phyloP scores from a whole-genome alignment of 2,797 vertebrate species.

The Schizothorax lantsangensis region DNA sequence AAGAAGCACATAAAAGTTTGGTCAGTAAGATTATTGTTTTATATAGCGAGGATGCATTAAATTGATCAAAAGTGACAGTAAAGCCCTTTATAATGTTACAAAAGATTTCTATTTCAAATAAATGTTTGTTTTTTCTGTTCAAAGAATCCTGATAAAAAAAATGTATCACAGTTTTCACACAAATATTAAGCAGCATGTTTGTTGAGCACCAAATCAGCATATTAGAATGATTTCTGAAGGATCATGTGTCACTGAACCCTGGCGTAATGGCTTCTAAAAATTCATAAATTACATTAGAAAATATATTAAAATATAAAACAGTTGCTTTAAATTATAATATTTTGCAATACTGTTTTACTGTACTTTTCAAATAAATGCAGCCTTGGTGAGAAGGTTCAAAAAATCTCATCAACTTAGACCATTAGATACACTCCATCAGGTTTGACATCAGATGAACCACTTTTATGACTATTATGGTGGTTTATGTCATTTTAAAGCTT shows the following conservation, averaged over 20 bases:
- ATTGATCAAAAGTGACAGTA: not conserved
- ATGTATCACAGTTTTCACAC: not conserved
- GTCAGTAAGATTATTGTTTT: not conserved
- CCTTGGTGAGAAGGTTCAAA: not conserved
- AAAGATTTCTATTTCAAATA: not conserved
- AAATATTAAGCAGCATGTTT: not conserved
- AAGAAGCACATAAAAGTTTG: not conserved
- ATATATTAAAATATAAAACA: not conserved
- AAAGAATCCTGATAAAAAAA: not conserved
- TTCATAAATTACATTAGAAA: no score
- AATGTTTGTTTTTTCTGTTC: not conserved
- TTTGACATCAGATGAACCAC: constrained; percentile 9
- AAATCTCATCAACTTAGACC: not conserved
- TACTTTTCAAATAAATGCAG: constrained; percentile 1
- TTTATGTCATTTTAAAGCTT: not conserved
- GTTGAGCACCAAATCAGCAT: not conserved
- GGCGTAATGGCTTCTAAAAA: not conserved
- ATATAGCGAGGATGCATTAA: not conserved
- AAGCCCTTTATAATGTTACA: not conserved
- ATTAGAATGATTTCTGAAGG: not conserved
- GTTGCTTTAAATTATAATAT: not conserved
- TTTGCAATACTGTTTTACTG: not conserved
- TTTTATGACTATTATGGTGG: not conserved
- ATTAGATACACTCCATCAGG: not conserved
- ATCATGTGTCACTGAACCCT: not conserved